These are phyloP conservation scores for Ceraclea dissimilis DNA, from an alignment of 2,888 invertebrate species.

Conservation along the genomic window DNA sequence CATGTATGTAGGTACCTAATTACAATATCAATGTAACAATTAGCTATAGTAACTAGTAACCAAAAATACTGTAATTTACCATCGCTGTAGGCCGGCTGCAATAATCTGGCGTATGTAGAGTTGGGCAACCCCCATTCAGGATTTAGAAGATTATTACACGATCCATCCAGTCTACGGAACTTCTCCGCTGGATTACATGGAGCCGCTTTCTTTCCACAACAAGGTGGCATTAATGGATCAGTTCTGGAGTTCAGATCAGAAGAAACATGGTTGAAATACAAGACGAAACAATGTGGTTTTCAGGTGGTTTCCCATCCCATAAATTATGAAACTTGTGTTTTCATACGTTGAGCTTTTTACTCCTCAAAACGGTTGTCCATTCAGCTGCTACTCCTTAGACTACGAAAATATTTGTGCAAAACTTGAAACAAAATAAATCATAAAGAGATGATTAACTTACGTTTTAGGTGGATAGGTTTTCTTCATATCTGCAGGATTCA, in stretches of 20 bases:
- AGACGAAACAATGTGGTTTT: too few species aligned
- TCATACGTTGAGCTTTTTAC: too few species aligned
- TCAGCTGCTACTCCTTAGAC: too few species aligned
- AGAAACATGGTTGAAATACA: too few species aligned
- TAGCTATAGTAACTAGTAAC: too few species aligned
- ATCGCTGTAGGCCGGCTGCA: slow-evolving; percentile 36
- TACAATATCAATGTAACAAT: too few species aligned
- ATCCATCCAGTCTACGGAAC: slow-evolving; percentile 33
- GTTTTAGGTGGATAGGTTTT: not conserved
- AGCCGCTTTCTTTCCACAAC: slow-evolving; percentile 12
- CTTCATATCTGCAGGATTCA: not conserved
- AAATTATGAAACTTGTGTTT: too few species aligned
- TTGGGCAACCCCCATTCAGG: slow-evolving; percentile 33
- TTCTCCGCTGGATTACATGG: slow-evolving; percentile 12
- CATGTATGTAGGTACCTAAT: too few species aligned
- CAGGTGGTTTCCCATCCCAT: too few species aligned
- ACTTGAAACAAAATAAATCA: too few species aligned
- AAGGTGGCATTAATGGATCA: not conserved
- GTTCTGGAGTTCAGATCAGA: not conserved
- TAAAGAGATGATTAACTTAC: not conserved
- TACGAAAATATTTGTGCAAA: too few species aligned
- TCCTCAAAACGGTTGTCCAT: too few species aligned
- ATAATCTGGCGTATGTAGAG: slow-evolving; percentile 31
- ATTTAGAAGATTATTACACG: slow-evolving; percentile 33
- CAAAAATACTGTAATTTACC: slow-evolving; percentile 27